Evolutionary conservation across 2,888 invertebrate species (phyloP).

Genomic region (Invenusta paracnida): DNA sequence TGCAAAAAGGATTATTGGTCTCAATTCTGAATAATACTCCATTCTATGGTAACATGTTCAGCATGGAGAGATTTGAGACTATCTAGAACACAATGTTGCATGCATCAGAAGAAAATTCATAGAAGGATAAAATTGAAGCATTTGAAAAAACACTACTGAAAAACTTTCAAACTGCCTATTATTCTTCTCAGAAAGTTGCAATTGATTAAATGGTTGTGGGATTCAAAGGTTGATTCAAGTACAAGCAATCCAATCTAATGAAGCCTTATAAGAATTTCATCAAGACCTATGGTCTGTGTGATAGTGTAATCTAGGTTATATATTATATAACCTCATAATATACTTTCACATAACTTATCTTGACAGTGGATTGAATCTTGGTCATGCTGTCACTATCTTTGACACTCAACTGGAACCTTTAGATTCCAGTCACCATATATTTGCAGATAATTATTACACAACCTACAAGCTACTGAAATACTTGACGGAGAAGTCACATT

Average conservation of each 20-base stretch:
- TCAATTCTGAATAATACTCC: background rate
- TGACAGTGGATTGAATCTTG: background rate
- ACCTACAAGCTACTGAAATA: background rate
- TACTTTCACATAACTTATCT: background rate
- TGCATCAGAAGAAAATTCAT: background rate
- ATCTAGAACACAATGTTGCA: background rate
- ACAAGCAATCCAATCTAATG: slow-evolving; percentile 27
- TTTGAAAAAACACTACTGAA: background rate
- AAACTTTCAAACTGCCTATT: background rate
- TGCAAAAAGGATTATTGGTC: background rate
- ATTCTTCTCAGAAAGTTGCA: background rate
- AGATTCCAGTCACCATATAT: background rate
- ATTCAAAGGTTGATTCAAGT: slow-evolving; percentile 5
- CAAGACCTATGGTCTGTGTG: no score
- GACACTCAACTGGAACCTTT: background rate
- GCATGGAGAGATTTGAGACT: background rate
- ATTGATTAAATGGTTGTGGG: background rate
- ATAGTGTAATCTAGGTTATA: background rate
- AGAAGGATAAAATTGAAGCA: background rate
- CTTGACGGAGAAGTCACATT: background rate
- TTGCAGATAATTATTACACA: background rate
- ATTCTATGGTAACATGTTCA: background rate
- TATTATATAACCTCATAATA: background rate
- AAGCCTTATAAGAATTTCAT: slow-evolving; percentile 18
- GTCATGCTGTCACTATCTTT: background rate